Base-by-base conservation (phyloP, 2,113 vertebrate genomes). In the Petaurus breviceps region DNA sequence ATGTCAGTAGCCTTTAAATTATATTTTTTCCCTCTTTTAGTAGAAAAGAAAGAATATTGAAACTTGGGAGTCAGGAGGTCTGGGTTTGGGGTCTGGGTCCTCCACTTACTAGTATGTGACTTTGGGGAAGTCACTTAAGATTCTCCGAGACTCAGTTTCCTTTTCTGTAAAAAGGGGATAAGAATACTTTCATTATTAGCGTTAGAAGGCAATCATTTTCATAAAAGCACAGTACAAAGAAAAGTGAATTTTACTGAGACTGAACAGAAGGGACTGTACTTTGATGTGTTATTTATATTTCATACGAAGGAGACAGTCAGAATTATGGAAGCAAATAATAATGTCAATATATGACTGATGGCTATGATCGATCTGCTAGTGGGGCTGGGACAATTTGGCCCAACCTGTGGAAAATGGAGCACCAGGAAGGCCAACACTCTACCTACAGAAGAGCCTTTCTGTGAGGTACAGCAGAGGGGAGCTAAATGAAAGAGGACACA, bases 401-500 rank as follows among this genome's bases (percentile, higher is more conserved):
- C 12, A 77, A 14, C 3, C 11, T 37, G 11, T 61, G 57, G 11
- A 31, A 61, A 68, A 9, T 68, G 31, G 3, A 1, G 37, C 26
- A n/a, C 37, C 37, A 77, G 61, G 37, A 77, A 77, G 61, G 5
- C 61, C 31, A 77, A 6, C 31, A 19, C 19, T 77, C 37, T n/a
- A n/a, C 37, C 61, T 3, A 28, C 55, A 10, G 26, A 25, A n/a
- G 12, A 77, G 61, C 12, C 14, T n/a, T 77, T 77, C 37, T 19
- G 37, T n/a, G 37, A n/a, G 14, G 37, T 12, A 1, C 1, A 12
- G 4, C 0, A 6, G 37, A 77, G 12, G n/a, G 37, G 6, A n/a
- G 37, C 61, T 7, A 77, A 77, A 12, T 16, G n/a, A 77, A 77
- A 77, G 31, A n/a, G 37, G 37, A n/a, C 10, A 61, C 26, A 26